Base-by-base conservation (phyloP, 2,113 vertebrate species). In the Cinclus cinclus region DNA sequence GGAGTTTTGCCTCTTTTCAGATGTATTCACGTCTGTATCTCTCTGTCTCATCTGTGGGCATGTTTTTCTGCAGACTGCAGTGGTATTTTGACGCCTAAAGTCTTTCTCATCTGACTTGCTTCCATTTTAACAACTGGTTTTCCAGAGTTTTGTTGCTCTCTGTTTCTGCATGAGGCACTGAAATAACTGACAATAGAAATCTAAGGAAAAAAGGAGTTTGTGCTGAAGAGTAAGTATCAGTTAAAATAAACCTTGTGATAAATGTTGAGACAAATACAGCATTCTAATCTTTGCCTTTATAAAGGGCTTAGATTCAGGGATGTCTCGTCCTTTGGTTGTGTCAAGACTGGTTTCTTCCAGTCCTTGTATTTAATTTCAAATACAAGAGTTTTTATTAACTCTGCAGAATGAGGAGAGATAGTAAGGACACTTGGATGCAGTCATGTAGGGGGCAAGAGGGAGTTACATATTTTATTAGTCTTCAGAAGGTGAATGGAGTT, bases 391-490 rank as follows among this genome's bases (percentile, higher is more conserved):
- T 83, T 88, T 85, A 35, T 37, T 31, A 83, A 47, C 41, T 62
- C 11, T 44, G 79, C 4, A 69, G 17, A 80, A 80, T 28, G 24
- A 76, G 20, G 6, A 22, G 24, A 59, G 10, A 24, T 69, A 47
- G n/a, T 52, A 60, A 73, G 19, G 23, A 64, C 22, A 30, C 18
- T 42, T 86, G 28, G 7, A 35, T 25, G 6, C 22, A 50, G 22
- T 77, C 35, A 24, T 23, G 13, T n/a, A 52, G 11, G 13, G 19
- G 20, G 8, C 20, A 68, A 27, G 35, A 82, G 33, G 7, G 23
- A 63, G 24, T 49, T 67, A 15, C 0, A 2, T 14, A 4, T 47
- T 86, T 75, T 62, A 28, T 64, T 49, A 44, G 7, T 1, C 0
- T 42, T 68, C 44, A 52, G 53, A 50, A 56, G 2, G 19, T 86